Conservation (phyloP, 2,888 invertebrate genomes). For the Harmothoe impar region DNA sequence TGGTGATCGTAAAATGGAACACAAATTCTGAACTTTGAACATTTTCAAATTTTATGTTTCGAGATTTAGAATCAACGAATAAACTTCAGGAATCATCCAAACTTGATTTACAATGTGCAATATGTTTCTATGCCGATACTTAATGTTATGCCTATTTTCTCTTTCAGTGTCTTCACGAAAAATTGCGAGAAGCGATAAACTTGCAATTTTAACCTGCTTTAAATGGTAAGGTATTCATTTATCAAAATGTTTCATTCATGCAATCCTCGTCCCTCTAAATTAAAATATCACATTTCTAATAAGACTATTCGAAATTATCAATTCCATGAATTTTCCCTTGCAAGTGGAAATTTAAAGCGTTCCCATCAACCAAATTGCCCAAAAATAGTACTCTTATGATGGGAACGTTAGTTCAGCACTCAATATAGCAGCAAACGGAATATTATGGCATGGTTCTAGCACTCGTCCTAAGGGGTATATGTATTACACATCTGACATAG, state of each 20-base stretch:
- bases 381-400: not conserved
- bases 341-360: not conserved
- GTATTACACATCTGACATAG: no score
- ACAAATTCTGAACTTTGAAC: no score
- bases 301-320: no score
- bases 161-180: constrained; percentile 21
- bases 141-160: constrained; percentile 39
- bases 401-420: not conserved
- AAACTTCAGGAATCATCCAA: not conserved
- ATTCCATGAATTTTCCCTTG: no score
- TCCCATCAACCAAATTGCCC: not conserved
- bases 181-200: constrained; percentile 61
- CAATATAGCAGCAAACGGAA: constrained; percentile 38
- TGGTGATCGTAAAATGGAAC: no score
- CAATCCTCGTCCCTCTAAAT: no score
- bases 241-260: not conserved
- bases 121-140: not conserved
- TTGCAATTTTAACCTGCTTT: constrained; percentile 58
- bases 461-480: not conserved
- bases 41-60: no score
- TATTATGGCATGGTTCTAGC: constrained; percentile 29
- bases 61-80: no score
- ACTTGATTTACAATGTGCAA: no score
- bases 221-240: constrained; percentile 56
- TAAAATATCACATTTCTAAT: no score